Conservation (phyloP, 2,113 vertebrate genomes). For the Mustelus asterias region DNA sequence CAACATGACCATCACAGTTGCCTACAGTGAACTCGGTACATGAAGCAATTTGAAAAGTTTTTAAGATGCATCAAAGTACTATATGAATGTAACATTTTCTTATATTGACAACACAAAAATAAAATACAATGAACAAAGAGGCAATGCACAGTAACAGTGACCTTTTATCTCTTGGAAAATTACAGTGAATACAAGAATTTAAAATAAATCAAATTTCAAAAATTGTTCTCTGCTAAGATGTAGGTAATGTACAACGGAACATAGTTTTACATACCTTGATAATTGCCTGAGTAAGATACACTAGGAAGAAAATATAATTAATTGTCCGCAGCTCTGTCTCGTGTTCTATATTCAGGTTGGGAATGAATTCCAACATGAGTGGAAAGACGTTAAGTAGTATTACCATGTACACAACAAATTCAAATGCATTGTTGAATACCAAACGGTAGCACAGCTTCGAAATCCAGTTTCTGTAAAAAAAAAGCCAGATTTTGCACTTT, state of each 20-base stretch:
- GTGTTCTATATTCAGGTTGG: constrained; percentile 40
- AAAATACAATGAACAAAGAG: background rate
- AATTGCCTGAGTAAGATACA: constrained; percentile 43
- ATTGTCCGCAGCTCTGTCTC: constrained; percentile 40
- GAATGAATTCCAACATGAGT: constrained; percentile 46
- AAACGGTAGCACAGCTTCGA: constrained; percentile 39
- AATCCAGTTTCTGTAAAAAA: constrained; percentile 47
- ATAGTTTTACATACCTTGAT: constrained; percentile 49
- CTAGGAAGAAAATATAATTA: constrained; percentile 52
- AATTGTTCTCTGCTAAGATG: constrained; percentile 7
- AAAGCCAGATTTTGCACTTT: constrained; percentile 6
- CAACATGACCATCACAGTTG: background rate
- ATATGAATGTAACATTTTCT: background rate
- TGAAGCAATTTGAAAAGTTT: background rate
- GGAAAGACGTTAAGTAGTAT: constrained; percentile 49
- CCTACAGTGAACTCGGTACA: background rate
- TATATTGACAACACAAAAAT: background rate
- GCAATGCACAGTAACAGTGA: background rate
- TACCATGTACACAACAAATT: constrained; percentile 46
- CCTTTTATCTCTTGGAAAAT: background rate
- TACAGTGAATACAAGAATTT: background rate
- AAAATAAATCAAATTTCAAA: background rate
- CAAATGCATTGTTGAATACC: constrained; percentile 52
- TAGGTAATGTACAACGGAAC: background rate
- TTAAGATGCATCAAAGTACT: background rate